These are phyloP conservation scores for Polylopha cassiicola DNA, from an alignment of 2,888 invertebrate species.

Conservation along the genomic window DNA sequence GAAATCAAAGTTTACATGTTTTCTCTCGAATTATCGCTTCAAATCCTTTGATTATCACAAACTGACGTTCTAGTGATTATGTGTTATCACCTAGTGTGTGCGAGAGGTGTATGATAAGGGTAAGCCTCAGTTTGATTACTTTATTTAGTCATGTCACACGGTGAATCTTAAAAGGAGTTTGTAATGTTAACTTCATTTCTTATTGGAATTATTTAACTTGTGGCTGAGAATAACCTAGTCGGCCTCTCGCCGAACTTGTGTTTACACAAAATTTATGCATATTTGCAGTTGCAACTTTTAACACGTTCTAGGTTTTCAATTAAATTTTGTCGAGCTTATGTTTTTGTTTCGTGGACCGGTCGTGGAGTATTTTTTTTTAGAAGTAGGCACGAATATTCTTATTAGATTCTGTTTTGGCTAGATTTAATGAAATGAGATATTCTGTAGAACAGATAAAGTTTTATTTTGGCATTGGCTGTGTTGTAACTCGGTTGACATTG, in stretches of 20 bases:
- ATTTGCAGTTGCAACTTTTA: constrained; percentile 12
- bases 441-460: constrained; percentile 5
- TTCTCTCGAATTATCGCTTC: constrained; percentile 47
- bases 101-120: constrained; percentile 66
- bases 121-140: constrained; percentile 53
- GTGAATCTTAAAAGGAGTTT: constrained; percentile 32
- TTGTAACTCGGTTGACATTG: no score
- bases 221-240: constrained; percentile 7
- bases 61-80: constrained; percentile 65
- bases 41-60: constrained; percentile 43
- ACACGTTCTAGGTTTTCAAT: neutral
- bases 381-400: constrained; percentile 36
- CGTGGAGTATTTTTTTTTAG: constrained; percentile 15
- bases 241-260: constrained; percentile 6
- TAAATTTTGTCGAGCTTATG: constrained; percentile 4
- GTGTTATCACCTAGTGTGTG: constrained; percentile 63
- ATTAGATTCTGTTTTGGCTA: constrained; percentile 28
- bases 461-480: neutral
- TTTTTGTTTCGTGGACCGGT: constrained; percentile 7
- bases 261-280: constrained; percentile 10
- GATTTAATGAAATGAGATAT: constrained; percentile 4
- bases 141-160: constrained; percentile 41
- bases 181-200: constrained; percentile 31
- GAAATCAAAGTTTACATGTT: constrained; percentile 65
- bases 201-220: constrained; percentile 27